These are phyloP conservation scores for Ischnus inquisitorius DNA, from an alignment of 2,888 invertebrate species.

Conservation along the genomic window DNA sequence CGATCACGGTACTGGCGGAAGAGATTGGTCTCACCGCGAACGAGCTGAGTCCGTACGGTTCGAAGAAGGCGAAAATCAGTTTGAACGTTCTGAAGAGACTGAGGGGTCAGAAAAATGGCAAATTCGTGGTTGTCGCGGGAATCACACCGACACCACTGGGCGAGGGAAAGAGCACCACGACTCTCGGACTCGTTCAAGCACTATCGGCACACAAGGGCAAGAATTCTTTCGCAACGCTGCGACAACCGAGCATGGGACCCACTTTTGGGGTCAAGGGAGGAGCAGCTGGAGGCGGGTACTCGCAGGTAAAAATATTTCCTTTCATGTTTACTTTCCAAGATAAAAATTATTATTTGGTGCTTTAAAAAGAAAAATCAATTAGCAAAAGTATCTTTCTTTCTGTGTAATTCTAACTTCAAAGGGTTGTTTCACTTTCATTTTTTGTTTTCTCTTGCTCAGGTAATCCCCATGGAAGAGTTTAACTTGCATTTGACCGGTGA, in stretches of 20 bases:
- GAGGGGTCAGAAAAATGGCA: conserved; percentile 90
- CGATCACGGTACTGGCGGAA: conserved; percentile 91
- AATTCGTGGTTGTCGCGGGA: conserved; percentile 98
- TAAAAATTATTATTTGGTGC: too few species aligned
- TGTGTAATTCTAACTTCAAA: background rate
- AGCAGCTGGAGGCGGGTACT: conserved; percentile 99
- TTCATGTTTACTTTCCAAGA: background rate
- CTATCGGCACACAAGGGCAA: conserved; percentile 93
- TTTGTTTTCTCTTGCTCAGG: conserved; percentile 85
- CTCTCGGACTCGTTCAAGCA: conserved; percentile 97
- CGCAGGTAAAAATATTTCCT: conserved; percentile 89
- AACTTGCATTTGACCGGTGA: conserved; percentile 99
- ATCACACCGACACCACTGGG: conserved; percentile 99
- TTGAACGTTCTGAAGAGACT: conserved; percentile 93
- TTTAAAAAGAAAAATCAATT: too few species aligned
- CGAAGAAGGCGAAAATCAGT: conserved; percentile 97
- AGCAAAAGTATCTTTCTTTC: background rate
- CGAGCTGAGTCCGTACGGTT: conserved; percentile 96
- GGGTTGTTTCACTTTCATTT: background rate
- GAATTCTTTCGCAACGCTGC: conserved; percentile 96
- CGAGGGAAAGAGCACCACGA: conserved; percentile 99
- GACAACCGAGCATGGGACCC: conserved; percentile 99
- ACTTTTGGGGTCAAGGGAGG: conserved; percentile 99
- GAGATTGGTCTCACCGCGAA: conserved; percentile 93
- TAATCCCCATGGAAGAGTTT: conserved; percentile 99